Conservation (phyloP, 2,888 invertebrate species). For the Amiota communis region DNA sequence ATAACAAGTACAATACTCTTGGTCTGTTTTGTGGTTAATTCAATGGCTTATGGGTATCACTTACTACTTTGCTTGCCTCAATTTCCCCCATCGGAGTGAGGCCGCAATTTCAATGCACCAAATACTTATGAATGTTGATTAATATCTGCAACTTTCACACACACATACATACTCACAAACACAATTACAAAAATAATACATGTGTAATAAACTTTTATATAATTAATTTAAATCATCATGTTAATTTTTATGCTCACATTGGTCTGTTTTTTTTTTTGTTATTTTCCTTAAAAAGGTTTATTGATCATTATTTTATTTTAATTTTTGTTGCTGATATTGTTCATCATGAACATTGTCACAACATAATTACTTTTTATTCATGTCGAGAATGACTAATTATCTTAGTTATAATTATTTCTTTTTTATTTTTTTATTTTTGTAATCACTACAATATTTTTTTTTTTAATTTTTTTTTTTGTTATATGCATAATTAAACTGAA, state of each 20-base stretch:
- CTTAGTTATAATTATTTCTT: slow-evolving; percentile 1
- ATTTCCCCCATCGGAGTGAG: too few species aligned
- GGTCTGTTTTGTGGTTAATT: slow-evolving; percentile 5
- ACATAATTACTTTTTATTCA: slow-evolving; percentile 43
- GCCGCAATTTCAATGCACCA: neutral
- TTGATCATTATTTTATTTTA: slow-evolving; percentile 35
- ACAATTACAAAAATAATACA: slow-evolving; percentile 7
- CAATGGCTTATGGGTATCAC: neutral
- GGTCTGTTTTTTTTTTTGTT: slow-evolving; percentile 14
- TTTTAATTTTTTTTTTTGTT: neutral
- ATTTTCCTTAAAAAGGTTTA: slow-evolving; percentile 26
- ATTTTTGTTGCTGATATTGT: slow-evolving; percentile 27
- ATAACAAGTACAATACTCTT: slow-evolving; percentile 1
- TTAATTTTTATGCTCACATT: neutral
- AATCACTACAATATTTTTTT: too few species aligned
- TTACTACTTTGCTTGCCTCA: neutral
- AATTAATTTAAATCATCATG: slow-evolving; percentile 57
- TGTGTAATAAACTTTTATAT: slow-evolving; percentile 41
- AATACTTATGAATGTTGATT: neutral
- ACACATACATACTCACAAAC: slow-evolving; percentile 14
- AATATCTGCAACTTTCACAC: slow-evolving; percentile 3
- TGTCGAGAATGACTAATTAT: slow-evolving; percentile 44
- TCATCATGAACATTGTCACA: slow-evolving; percentile 10
- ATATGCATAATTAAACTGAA: neutral
- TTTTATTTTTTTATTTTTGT: neutral